Evolutionary conservation across 1,140 invertebrate species (phyloP).

Genomic region (Cyrtorhinus lividipennis): DNA sequence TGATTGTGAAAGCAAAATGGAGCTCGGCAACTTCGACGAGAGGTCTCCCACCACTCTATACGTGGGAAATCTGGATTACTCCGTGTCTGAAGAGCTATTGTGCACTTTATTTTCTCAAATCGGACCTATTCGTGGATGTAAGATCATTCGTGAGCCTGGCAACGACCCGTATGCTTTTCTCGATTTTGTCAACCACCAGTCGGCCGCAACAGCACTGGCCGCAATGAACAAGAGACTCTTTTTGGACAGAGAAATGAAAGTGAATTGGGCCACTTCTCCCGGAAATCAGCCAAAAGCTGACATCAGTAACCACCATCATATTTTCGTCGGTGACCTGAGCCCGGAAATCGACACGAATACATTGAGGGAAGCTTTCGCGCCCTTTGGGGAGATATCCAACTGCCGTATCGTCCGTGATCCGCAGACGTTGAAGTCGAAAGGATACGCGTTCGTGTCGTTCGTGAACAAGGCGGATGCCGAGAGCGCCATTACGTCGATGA

Average conservation of each 20-base stretch:
- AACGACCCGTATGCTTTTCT: conserved; percentile 98
- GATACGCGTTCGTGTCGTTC: conserved; percentile 99
- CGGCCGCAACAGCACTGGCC: conserved; percentile 82
- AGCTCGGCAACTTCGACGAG: conserved; percentile 40
- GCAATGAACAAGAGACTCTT: conserved; percentile 96
- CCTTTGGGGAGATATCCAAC: conserved; percentile 98
- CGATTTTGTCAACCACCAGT: conserved; percentile 86
- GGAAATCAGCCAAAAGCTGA: conserved; percentile 96
- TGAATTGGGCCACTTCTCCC: conserved; percentile 96
- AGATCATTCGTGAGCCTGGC: conserved; percentile 92
- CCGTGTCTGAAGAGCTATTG: conserved; percentile 86
- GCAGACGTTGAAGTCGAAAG: conserved; percentile 97
- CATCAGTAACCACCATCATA: conserved; percentile 96
- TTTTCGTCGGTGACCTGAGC: conserved; percentile 98
- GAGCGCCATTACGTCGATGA: conserved; percentile 93
- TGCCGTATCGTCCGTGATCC: conserved; percentile 97
- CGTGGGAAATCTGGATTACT: conserved; percentile 89
- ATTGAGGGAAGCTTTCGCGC: conserved; percentile 89
- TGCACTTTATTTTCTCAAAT: conserved; percentile 89
- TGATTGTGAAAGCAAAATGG: conserved; percentile 1
- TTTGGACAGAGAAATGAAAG: conserved; percentile 98
- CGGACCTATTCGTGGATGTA: conserved; percentile 90
- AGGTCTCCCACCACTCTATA: conserved; percentile 80
- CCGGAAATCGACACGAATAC: conserved; percentile 98
- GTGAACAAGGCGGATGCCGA: conserved; percentile 98